Base-by-base conservation (phyloP, 2,888 invertebrate genomes). In the Tenthredo amoena region DNA sequence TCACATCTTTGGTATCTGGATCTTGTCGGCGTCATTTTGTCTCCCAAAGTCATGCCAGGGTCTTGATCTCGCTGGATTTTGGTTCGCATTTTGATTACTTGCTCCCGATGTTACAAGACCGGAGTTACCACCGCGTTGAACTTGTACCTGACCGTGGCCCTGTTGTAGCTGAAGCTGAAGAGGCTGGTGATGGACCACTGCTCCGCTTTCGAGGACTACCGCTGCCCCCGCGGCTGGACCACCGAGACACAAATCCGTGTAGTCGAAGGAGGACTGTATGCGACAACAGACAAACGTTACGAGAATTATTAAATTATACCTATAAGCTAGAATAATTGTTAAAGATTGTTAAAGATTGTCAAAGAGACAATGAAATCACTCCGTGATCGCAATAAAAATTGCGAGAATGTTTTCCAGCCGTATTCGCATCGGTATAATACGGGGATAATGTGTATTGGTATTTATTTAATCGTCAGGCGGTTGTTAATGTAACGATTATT, bases 1-100 rank as follows among this genome's bases (percentile, higher is more conserved):
- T 98, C 95, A 99, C 98, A 98, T 95, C 97, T 99, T 99, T 94
- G 98, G 98, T 95, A 99, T 99, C 95, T 99, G 98, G 93, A 99
- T 98, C 95, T 98, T 98, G 94, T 98, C 98, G 85, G 98, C 98
- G 94, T 98, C 98, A 92, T 98, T 98, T 93, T 98, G 98, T 88
- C 98, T 95, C 85, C 98, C 98, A 94, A 98, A 98, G 95, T 98
- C 98, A 94, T 98, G 98, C 98, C 98, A 98, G 89, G 98, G 98
- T 91, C 98, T 95, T 89, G 97, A 97, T 92, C 97, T 95, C 87
- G 97, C 92, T 76, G 93, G 93, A 86, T 91, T 93, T 10, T 92
- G 92, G 77, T 91, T 92, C 0, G 93, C 91, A 86, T 92, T 92
- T 2, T 92, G 90, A 62, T 91, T 92, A 37, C 92, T 89, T 55